Evolutionary conservation across 2,797 vertebrate genomes (phyloP).

Genomic region (Helarctos malayanus): DNA sequence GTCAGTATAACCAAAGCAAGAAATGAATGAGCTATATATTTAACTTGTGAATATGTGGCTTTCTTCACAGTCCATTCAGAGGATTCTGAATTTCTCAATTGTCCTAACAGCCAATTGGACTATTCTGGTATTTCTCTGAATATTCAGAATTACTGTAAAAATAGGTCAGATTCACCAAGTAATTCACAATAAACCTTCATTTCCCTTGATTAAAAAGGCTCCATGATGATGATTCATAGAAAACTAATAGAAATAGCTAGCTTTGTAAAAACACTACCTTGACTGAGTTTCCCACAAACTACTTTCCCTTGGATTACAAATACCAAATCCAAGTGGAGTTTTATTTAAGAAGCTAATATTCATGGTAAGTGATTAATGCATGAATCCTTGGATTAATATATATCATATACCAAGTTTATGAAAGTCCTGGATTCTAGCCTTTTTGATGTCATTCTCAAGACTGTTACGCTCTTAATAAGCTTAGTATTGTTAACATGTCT

Average conservation of each 20-base stretch:
- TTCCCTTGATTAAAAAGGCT: neutral
- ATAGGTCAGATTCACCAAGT: neutral
- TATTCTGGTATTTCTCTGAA: slow-evolving; percentile 6
- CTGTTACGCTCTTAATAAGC: neutral
- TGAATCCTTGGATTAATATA: neutral
- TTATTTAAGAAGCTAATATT: slow-evolving; percentile 29
- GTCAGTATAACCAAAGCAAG: slow-evolving; percentile 18
- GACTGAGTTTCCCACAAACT: neutral
- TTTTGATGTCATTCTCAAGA: neutral
- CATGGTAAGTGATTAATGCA: neutral
- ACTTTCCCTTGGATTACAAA: neutral
- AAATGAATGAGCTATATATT: neutral
- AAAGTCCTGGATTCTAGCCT: neutral
- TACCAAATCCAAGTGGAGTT: slow-evolving; percentile 8
- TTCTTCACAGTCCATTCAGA: neutral
- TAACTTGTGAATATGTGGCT: neutral
- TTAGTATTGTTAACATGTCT: neutral
- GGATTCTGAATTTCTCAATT: slow-evolving; percentile 14
- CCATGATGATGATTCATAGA: neutral
- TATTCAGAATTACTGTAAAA: slow-evolving; percentile 23
- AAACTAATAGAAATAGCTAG: slow-evolving; percentile 35
- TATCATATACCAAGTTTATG: neutral
- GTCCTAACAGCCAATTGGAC: neutral
- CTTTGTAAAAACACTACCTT: neutral
- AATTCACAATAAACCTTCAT: neutral